Evolutionary conservation across 2,797 vertebrate genomes (phyloP).

Genomic region (Australoheros facetus): DNA sequence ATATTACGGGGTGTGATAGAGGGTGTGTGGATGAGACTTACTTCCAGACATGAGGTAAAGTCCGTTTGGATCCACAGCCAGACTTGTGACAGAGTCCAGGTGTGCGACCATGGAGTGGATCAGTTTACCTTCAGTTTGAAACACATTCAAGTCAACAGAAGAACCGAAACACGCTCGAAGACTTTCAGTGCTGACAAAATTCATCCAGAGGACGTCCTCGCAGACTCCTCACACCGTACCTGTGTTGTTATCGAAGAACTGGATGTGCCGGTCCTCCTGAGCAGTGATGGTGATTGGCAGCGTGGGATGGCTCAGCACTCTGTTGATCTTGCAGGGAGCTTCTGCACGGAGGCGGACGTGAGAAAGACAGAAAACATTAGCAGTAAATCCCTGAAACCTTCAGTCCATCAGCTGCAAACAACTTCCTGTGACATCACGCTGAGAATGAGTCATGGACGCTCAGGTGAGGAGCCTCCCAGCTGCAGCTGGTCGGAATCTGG

Average conservation of each 20-base stretch:
- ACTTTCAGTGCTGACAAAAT: no score
- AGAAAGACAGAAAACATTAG: background rate
- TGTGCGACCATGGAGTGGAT: conserved; percentile 97
- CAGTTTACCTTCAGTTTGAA: conserved; percentile 78
- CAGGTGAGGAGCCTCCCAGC: no score
- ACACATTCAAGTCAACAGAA: background rate
- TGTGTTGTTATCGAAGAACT: conserved; percentile 96
- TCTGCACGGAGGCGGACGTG: conserved; percentile 24
- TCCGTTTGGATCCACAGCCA: conserved; percentile 95
- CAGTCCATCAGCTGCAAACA: rapidly evolving
- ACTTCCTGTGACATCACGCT: rapidly evolving
- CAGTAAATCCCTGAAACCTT: rapidly evolving
- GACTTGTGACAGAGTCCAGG: conserved; percentile 94
- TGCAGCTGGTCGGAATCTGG: no score
- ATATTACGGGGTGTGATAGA: background rate
- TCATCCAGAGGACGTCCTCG: background rate
- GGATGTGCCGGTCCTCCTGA: conserved; percentile 94
- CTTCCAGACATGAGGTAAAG: conserved; percentile 98
- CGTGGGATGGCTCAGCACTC: conserved; percentile 95
- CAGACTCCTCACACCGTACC: conserved; percentile 42
- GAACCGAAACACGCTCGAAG: no score
- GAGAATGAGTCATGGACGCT: background rate
- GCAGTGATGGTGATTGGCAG: conserved; percentile 95
- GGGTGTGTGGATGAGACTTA: conserved; percentile 77
- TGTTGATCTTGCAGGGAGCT: conserved; percentile 90